Base-by-base conservation (phyloP, 2,888 invertebrate genomes). In the Netelia fuscicornis region DNA sequence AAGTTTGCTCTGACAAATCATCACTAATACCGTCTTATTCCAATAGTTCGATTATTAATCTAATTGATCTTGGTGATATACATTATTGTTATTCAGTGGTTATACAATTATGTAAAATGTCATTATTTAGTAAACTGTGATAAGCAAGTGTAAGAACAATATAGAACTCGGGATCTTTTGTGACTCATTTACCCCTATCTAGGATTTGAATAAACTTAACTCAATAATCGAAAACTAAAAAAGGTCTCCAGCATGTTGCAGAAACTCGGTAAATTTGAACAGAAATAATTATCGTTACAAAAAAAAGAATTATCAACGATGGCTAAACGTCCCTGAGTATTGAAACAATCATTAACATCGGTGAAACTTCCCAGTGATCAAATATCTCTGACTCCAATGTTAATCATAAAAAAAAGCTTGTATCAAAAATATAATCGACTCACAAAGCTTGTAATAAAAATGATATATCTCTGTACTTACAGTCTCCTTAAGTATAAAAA, bases 81-180 rank as follows among this genome's bases (percentile, higher is more conserved):
- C 70, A 70, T 60, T 52, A 30, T 68, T 70, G 37, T 78, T 48
- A 58, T 25, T 58, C 56, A 9, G 44, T 68, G 58, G 25, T 44
- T 78, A 20, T 54, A 78, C 62, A 56, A 72, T 37, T 23, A 60
- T 58, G 30, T 77, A 77, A 64, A 71, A 71, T 54, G 37, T 78
- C 37, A 54, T 71, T 79, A 23, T 62, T 76, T 37, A 64, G 30
- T 71, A 64, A 79, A 71, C 44, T 64, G 71, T 71, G 79, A 71
- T 79, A 71, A 54, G 8, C 44, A 30, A 72, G 79, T 30, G 42
- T 25, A n/a, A 17, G 17, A 42, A 58, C 3, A 23, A 6, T 54
- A 65, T 10, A 56, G 52, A 20, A 77, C 30, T 6, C 17, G 62
- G 10, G 68, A 77, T 30, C 25, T 37, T 42, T 10, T 1, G 30